Base-by-base conservation (phyloP, 2,888 invertebrate species). In the Proisotoma minuta region DNA sequence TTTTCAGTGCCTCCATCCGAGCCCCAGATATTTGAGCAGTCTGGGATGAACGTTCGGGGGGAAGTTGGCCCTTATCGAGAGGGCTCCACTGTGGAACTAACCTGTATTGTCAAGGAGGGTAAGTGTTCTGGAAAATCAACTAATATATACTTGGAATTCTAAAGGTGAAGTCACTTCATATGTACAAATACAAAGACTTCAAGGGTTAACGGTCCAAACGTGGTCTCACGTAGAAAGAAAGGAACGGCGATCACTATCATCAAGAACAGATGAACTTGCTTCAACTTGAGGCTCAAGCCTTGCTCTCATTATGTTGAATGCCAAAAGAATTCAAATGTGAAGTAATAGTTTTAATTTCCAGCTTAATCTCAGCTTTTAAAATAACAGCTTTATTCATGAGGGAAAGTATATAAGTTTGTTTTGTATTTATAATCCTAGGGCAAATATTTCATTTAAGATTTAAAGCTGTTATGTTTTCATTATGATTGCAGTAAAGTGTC, bases 1-100 rank as follows among this genome's bases (percentile, higher is more conserved):
- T 54, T 22, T 69, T 1, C 66, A 73, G 72, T 73, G 72, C 73
- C 73, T 73, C 73, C 73, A 52, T 60, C 62, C 50, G 69, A 72
- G 65, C 72, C 72, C 61, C 64, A 68, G 56, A 73, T 73, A 43
- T 69, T 65, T 54, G 73, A 71, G 57, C 65, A 59, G 49, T 43
- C 63, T 43, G 71, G 69, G 29, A 53, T 69, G 63, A 69, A 63
- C 48, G 65, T 65, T 59, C 63, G 66, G 1, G 60, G 71, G 29
- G 71, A 69, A 61, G 65, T 72, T 20, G 73, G 73, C 49, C 73
- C 73, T 34, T 73, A 68, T 48, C 54, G 67, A 15, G 73, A 73
- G 66, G 72, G 72, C 22, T 53, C 65, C 8, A 65, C 60, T 23
- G 34, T 73, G 8, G 68, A 69, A 53, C 68, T 73, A 50, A 68